Evolutionary conservation across 2,797 vertebrate species (phyloP), one percentile per base, ranked within the genome.

Genomic region (Cyprinodon diabolis): DNA sequence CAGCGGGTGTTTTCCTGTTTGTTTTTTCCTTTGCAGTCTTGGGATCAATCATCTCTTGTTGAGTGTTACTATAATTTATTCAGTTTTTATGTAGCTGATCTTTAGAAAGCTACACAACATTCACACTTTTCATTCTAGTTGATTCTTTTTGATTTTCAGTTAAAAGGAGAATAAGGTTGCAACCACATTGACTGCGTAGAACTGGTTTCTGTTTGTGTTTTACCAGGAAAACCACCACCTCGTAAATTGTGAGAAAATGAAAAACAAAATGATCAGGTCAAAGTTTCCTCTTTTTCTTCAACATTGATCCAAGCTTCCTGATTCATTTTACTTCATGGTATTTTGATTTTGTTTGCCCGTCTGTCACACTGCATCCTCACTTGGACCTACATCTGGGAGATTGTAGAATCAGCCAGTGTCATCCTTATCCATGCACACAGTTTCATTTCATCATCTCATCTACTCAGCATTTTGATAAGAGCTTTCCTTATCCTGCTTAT

Each of bases 401-500:
- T 84, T 87, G 89, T 87, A 82, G 71, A 89, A 89, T 89, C 84
- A 82, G 84, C 81, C 74, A 25, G 71, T 83, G 86, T 90, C 89
- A 77, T 88, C 76, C 81, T 81, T 82, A 83, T 92, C 91, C 89
- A 87, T 85, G 84, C 84, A 76, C 80, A 81, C 81, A 75, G 79
- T 72, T 84, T 84, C 83, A 81, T 83, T 76, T 81, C 62, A 35
- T 77, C 81, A 77, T 71, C 82, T 86, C 83, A 74, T 89, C 86
- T 82, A 91, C 85, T 91, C 87, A 88, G 87, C 79, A 14, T 66
- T 69, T 6, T 2, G 87, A 90, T 89, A 89, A 91, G 83, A 85
- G 76, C 82, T 71, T 88, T 78, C 87, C 87, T 87, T 89, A 83
- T 89, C 81, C 76, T 73, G 82, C 86, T 90, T 82, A 92, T 92